These are phyloP conservation scores for Amazona finschi DNA, from an alignment of 2,797 vertebrate genomes.

Conservation along the genomic window DNA sequence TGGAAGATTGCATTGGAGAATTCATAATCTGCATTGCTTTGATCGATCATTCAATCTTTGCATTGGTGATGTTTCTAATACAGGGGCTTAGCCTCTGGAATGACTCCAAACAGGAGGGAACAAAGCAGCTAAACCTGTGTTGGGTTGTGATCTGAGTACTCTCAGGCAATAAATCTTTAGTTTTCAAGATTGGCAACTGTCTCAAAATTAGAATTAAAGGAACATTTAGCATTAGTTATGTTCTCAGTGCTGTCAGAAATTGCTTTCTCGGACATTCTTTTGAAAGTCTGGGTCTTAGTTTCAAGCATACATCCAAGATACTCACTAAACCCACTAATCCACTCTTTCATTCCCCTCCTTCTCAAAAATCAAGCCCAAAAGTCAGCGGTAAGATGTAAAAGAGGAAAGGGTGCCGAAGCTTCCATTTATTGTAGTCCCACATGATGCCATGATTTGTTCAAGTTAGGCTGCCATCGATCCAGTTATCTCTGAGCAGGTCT, in stretches of 20 bases:
- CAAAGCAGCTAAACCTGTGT: constrained; percentile 72
- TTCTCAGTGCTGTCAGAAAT: constrained; percentile 40
- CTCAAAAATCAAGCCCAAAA: not conserved
- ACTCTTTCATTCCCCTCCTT: not conserved
- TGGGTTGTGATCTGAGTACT: constrained; percentile 73
- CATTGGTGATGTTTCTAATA: constrained; percentile 70
- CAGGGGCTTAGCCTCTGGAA: constrained; percentile 65
- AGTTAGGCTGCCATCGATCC: not conserved
- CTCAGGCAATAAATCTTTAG: constrained; percentile 77
- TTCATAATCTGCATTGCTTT: constrained; percentile 67
- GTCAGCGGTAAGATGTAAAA: not conserved
- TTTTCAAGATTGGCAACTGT: constrained; percentile 68
- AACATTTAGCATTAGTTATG: constrained; percentile 54
- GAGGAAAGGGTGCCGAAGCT: not conserved
- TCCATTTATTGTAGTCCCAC: not conserved
- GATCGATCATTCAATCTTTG: constrained; percentile 74
- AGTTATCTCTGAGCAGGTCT: not conserved
- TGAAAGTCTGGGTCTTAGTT: constrained; percentile 40
- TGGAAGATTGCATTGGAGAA: constrained; percentile 54
- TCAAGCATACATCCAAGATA: constrained; percentile 3
- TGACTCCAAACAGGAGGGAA: constrained; percentile 69
- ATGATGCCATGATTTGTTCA: not conserved
- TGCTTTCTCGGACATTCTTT: constrained; percentile 52
- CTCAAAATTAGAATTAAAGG: constrained; percentile 71
- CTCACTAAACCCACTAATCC: not conserved